Percentiles rank a stretch among this genome's conserved stretches.
phyloP scores from a whole-genome alignment of 2,888 invertebrate species.

The Vesta saturnalis region DNA sequence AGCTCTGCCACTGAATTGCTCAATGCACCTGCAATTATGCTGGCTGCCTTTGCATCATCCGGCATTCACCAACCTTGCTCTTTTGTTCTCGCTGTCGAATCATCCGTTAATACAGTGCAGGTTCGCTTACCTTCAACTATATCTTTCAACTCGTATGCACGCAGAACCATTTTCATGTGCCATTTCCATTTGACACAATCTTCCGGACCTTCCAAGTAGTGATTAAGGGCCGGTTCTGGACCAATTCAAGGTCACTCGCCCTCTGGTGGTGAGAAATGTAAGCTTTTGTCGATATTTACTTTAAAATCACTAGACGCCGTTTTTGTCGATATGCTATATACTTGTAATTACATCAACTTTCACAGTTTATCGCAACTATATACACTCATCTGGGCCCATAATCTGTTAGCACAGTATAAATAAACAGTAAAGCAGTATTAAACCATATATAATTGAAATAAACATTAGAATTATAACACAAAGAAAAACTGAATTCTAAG shows the following conservation, averaged over 20 bases:
- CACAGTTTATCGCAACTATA: too few species aligned
- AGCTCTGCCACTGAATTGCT: slow-evolving; percentile 24
- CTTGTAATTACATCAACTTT: too few species aligned
- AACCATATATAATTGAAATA: too few species aligned
- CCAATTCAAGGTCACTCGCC: not conserved
- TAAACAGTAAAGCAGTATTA: not conserved
- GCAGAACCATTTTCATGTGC: not conserved
- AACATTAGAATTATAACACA: slow-evolving; percentile 4
- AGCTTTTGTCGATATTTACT: too few species aligned
- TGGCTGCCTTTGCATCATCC: slow-evolving; percentile 22
- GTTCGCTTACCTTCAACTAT: not conserved
- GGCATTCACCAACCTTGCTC: slow-evolving; percentile 9
- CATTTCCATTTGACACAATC: not conserved
- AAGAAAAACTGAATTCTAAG: not conserved
- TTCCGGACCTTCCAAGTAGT: not conserved
- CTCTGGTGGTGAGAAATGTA: too few species aligned
- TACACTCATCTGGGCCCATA: not conserved
- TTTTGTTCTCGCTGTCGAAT: not conserved
- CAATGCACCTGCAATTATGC: slow-evolving; percentile 18
- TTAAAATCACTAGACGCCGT: too few species aligned
- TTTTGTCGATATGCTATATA: not conserved
- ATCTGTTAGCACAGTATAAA: not conserved
- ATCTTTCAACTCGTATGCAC: not conserved
- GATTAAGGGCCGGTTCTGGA: too few species aligned
- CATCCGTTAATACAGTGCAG: not conserved